Base-by-base conservation (phyloP, 1,140 invertebrate genomes). In the Dendrolimus punctatus region DNA sequence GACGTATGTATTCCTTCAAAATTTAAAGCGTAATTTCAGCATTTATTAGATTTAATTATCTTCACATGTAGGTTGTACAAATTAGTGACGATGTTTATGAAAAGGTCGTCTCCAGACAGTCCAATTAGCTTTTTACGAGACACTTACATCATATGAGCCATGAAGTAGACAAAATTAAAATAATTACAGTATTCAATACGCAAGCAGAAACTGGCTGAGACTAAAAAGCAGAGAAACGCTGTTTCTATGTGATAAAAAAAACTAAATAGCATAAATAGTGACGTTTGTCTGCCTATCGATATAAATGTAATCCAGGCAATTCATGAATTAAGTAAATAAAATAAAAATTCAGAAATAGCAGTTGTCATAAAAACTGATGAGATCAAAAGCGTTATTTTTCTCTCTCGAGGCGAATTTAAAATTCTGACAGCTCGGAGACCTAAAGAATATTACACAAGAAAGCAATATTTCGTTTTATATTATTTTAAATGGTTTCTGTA, bases 121-220 rank as follows among this genome's bases (percentile, higher is more conserved):
- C 46, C 63, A 64, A 70, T 70, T 62, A 70, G 57, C 45, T 60
- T 9, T 61, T 55, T 52, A 65, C 65, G 62, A 58, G 39, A 61
- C 65, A 62, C 46, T 71, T 61, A 42, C 40, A 36, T 47, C 63
- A 62, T 55, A 63, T 71, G 62, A 55, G 47, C 53, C 63, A 49
- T 62, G 54, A 62, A 68, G 40, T 37, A 50, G 49, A 58, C 52
- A 50, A 55, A 46, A 62, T 57, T 54, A 49, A 58, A 50, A 55
- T 43, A 6, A 39, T 49, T 49, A 38, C 38, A 49, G 23, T n/a
- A 39, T 49, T 39, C 39, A 39, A 49, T 9, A 40, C 40, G 5
- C 40, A 40, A 9, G 40, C 8, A 37, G n/a, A 51, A 51, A 43
- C 41, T 9, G 23, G 39, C 9, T 40, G 8, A 40, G n/a, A 50